Percentiles rank a stretch among this genome's conserved stretches.
phyloP scores from a whole-genome alignment of 1,140 invertebrate species.

The Cataglyphis hispanica region DNA sequence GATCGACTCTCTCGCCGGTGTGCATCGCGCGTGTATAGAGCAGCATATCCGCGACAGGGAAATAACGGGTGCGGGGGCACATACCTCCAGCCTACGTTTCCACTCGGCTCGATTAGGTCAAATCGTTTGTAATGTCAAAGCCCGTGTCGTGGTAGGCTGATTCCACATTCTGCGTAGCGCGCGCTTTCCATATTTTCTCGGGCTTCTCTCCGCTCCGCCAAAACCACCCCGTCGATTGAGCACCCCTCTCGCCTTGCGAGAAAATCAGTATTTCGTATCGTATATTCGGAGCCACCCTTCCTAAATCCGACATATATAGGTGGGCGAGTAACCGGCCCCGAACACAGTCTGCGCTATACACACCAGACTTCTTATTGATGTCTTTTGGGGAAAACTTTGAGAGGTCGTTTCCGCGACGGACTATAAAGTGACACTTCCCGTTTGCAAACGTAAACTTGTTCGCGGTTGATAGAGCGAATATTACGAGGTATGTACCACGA shows the following conservation, averaged over 20 bases:
- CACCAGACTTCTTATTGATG: constrained; percentile 72
- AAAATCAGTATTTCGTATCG: constrained; percentile 54
- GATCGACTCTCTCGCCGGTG: constrained; percentile 36
- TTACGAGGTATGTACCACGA: constrained; percentile 59
- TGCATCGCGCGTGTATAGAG: neutral
- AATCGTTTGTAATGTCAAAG: constrained; percentile 75
- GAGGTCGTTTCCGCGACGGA: constrained; percentile 67
- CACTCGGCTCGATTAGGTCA: constrained; percentile 82
- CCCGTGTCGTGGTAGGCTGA: constrained; percentile 68
- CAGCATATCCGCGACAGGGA: constrained; percentile 55
- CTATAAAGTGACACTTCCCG: constrained; percentile 80
- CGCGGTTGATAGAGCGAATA: constrained; percentile 79
- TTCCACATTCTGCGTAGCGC: constrained; percentile 83
- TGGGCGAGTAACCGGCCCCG: neutral
- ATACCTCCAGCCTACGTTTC: constrained; percentile 78
- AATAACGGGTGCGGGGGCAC: constrained; percentile 67
- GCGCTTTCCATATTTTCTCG: constrained; percentile 81
- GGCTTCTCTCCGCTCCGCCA: constrained; percentile 49
- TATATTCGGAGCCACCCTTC: constrained; percentile 22
- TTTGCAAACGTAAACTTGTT: constrained; percentile 73
- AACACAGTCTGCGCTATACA: neutral
- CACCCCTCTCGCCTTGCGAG: constrained; percentile 37
- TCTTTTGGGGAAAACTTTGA: constrained; percentile 73
- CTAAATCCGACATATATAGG: constrained; percentile 45
- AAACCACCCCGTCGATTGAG: constrained; percentile 64